Conservation (phyloP, 2,888 invertebrate species). For the Cantharis flavilabris region DNA sequence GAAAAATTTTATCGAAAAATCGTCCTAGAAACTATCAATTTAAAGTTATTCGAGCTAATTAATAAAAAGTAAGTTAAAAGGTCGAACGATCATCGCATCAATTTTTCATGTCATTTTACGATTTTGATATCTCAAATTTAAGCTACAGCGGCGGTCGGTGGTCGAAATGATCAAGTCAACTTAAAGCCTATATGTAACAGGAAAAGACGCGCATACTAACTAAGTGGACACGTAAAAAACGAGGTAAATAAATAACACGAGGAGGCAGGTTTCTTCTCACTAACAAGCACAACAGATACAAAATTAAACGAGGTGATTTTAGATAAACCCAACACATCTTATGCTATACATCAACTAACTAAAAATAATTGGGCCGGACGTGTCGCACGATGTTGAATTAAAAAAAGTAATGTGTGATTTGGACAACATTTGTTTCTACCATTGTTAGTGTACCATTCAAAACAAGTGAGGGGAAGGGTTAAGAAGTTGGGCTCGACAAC, state of each 20-base stretch:
- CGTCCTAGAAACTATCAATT: not conserved
- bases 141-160: not conserved
- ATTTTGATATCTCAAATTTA: not conserved
- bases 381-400: constrained; percentile 7
- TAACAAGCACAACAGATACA: constrained; percentile 29
- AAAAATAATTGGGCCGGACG: constrained; percentile 29
- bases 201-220: constrained; percentile 3
- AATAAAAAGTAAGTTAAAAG: not conserved
- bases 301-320: constrained; percentile 29
- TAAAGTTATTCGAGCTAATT: not conserved
- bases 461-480: not conserved
- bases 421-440: not conserved
- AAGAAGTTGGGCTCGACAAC: not conserved
- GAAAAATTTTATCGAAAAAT: not conserved
- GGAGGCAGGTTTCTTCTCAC: constrained; percentile 21
- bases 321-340: constrained; percentile 27
- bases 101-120: not conserved
- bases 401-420: not conserved
- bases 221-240: constrained; percentile 11
- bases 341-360: constrained; percentile 21
- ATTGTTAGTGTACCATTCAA: not conserved
- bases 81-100: not conserved
- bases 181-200: not conserved
- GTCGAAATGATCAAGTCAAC: not conserved
- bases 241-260: constrained; percentile 17